phyloP scores from a whole-genome alignment of 1,140 invertebrate species.

The Campoletis sonorensis region DNA sequence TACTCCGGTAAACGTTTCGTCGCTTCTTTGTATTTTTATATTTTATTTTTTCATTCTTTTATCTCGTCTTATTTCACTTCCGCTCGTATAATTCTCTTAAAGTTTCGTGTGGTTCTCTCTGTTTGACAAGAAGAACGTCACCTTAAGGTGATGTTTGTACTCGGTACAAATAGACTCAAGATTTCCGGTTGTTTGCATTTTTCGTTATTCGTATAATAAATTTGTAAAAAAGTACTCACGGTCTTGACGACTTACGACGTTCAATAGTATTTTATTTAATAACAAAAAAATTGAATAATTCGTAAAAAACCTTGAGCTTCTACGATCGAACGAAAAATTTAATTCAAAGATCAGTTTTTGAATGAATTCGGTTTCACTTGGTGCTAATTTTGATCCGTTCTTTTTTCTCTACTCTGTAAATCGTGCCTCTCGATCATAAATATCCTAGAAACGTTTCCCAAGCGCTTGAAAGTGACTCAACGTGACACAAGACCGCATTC shows the following conservation, averaged over 20 bases:
- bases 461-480: slow-evolving; percentile 55
- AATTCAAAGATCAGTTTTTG: too few species aligned
- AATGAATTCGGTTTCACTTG: too few species aligned
- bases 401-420: neutral
- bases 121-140: neutral
- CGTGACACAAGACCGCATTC: slow-evolving; percentile 56
- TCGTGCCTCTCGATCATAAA: neutral
- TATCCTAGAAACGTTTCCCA: slow-evolving; percentile 25
- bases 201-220: too few species aligned
- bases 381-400: too few species aligned
- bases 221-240: neutral
- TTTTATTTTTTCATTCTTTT: slow-evolving; percentile 5
- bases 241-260: neutral
- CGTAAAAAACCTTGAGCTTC: too few species aligned
- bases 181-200: neutral
- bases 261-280: too few species aligned
- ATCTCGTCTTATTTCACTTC: slow-evolving; percentile 1
- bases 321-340: too few species aligned
- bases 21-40: slow-evolving; percentile 1
- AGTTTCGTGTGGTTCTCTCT: neutral
- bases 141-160: neutral
- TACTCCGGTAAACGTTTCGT: slow-evolving; percentile 34
- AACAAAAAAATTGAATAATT: too few species aligned
- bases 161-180: neutral
- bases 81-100: neutral